Conservation (phyloP, 2,797 vertebrate species). For the Pangasius mekongensis region DNA sequence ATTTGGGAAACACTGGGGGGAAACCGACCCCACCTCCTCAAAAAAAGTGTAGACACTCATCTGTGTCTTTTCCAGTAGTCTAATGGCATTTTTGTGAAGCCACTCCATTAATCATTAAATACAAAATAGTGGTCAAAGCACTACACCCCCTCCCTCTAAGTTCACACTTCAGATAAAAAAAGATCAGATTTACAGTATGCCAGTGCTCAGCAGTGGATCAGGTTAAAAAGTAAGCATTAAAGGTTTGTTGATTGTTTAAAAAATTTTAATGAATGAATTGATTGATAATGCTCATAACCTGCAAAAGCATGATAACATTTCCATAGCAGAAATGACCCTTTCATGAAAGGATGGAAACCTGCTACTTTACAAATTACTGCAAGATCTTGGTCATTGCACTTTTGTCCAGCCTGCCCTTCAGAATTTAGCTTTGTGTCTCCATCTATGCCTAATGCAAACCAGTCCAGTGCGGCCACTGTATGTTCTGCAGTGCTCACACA, state of each 20-base stretch:
- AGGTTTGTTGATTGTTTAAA: background rate
- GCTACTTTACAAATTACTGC: background rate
- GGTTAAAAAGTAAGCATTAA: background rate
- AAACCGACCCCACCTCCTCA: background rate
- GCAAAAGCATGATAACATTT: background rate
- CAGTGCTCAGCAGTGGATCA: background rate
- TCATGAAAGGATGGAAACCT: background rate
- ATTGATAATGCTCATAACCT: background rate
- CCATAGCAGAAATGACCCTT: background rate
- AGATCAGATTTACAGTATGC: background rate
- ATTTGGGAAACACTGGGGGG: background rate
- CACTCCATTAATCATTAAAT: background rate
- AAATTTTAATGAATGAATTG: background rate
- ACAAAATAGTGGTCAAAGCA: background rate
- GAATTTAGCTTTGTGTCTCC: constrained; percentile 27
- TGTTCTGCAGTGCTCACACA: constrained; percentile 5
- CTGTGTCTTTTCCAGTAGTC: background rate
- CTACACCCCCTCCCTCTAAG: background rate
- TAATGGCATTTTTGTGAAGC: background rate
- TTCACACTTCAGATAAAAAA: background rate
- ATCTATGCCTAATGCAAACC: constrained; percentile 11
- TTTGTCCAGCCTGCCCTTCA: background rate
- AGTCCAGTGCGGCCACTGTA: constrained; percentile 14
- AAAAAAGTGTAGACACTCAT: background rate
- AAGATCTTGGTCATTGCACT: constrained; percentile 1